Evolutionary conservation across 2,888 invertebrate species (phyloP).

Genomic region (Branchipolynoe longqiensis): DNA sequence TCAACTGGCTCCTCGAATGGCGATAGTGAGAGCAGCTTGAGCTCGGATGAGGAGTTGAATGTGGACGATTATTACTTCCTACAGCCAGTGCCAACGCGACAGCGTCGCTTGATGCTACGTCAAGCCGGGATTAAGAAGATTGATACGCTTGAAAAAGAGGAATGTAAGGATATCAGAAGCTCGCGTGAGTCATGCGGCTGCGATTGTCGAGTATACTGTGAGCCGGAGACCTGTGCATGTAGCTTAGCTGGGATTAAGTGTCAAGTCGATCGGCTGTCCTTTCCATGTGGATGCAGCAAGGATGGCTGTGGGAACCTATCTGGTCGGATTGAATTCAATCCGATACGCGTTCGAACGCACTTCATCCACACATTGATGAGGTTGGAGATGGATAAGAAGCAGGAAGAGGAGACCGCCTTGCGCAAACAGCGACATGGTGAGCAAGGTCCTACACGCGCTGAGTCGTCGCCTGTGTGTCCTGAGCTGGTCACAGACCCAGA

Average conservation of each 20-base stretch:
- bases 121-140: conserved; percentile 97
- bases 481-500: conserved; percentile 61
- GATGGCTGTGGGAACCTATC: conserved; percentile 95
- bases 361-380: conserved; percentile 98
- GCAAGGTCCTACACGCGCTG: conserved; percentile 80
- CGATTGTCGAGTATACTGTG: conserved; percentile 86
- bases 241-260: conserved; percentile 97
- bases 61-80: conserved; percentile 81
- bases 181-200: conserved; percentile 88
- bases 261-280: conserved; percentile 96
- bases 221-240: conserved; percentile 97
- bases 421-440: conserved; percentile 63
- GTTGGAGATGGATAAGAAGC: conserved; percentile 66
- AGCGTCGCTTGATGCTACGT: conserved; percentile 90
- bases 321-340: conserved; percentile 97
- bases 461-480: conserved; percentile 85
- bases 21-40: neutral
- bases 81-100: conserved; percentile 94
- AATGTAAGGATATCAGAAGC: conserved; percentile 94
- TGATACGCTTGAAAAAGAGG: conserved; percentile 95
- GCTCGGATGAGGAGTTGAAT: conserved; percentile 75
- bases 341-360: conserved; percentile 96
- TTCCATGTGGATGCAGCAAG: conserved; percentile 97
- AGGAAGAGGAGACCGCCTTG: conserved; percentile 29
- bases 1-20: conserved; percentile 82